Conservation (phyloP, 2,797 vertebrate genomes). For the Enteromius argenteus region DNA sequence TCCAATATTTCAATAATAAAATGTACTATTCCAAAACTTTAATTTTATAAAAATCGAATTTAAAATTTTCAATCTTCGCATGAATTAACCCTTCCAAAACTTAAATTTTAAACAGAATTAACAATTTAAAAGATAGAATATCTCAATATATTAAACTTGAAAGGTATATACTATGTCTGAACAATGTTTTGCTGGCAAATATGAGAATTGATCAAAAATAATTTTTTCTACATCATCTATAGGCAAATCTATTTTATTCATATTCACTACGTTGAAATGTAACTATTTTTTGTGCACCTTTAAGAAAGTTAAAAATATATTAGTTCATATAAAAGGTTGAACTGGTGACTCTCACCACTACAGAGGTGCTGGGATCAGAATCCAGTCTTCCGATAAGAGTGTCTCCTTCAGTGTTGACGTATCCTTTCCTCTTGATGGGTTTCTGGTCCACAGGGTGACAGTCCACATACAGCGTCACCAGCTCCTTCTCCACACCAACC, state of each 20-base stretch:
- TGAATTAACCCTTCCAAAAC: too few species aligned
- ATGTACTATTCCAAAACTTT: background rate
- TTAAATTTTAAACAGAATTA: background rate
- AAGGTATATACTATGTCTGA: background rate
- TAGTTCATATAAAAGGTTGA: background rate
- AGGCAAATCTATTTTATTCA: background rate
- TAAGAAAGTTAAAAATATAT: background rate
- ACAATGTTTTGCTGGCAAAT: background rate
- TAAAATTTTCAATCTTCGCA: too few species aligned
- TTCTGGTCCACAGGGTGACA: constrained; percentile 82
- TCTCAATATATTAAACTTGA: background rate
- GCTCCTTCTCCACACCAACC: constrained; percentile 81
- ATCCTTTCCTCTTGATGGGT: constrained; percentile 82
- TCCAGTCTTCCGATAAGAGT: constrained; percentile 84
- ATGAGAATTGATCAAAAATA: background rate
- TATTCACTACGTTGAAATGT: background rate
- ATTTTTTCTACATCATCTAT: background rate
- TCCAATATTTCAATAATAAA: background rate
- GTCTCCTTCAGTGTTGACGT: constrained; percentile 83
- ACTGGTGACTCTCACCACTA: constrained; percentile 77
- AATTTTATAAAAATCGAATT: background rate
- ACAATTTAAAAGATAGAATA: too few species aligned
- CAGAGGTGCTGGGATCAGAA: constrained; percentile 77
- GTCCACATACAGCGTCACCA: constrained; percentile 83
- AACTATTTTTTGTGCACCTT: background rate